Percentiles rank a stretch among this genome's conserved stretches.
Conservation (phyloP, 2,113 vertebrate genomes). For the Phalacrocorax carbo region DNA sequence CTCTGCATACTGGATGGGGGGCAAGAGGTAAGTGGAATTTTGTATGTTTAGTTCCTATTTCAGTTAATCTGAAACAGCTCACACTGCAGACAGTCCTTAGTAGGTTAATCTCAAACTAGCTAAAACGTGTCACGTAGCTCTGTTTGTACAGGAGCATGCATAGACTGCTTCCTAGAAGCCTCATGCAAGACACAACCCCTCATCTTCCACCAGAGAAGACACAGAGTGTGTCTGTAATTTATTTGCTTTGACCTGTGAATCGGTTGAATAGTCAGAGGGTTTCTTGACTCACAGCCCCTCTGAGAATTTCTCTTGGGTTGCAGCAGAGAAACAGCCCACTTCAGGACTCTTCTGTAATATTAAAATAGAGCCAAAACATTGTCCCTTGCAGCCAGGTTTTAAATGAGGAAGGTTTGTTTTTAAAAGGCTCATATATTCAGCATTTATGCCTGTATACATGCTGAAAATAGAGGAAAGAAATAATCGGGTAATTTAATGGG, state of each 20-base stretch:
- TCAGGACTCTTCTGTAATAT: background rate
- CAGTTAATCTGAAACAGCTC: background rate
- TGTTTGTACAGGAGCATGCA: background rate
- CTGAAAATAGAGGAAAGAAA: background rate
- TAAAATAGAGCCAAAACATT: background rate
- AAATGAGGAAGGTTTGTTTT: background rate
- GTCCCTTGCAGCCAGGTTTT: background rate
- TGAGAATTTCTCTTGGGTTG: background rate
- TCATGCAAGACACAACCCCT: background rate
- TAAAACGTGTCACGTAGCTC: background rate
- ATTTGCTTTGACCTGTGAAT: slow-evolving; percentile 3
- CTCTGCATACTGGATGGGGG: slow-evolving; percentile 90
- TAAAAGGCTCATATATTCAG: background rate
- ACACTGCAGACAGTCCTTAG: background rate
- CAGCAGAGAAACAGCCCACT: background rate
- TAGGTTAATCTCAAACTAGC: background rate
- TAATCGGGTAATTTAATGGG: background rate
- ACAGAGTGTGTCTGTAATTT: slow-evolving; percentile 14
- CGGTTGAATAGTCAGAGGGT: slow-evolving; percentile 10
- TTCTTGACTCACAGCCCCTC: slow-evolving; percentile 20
- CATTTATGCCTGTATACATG: background rate
- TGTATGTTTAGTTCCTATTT: background rate
- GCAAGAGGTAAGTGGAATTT: slow-evolving; percentile 83
- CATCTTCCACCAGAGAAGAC: background rate
- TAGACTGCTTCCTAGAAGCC: background rate